These are phyloP conservation scores for Limenitis camilla DNA, from an alignment of 2,888 invertebrate genomes.

Conservation along the genomic window DNA sequence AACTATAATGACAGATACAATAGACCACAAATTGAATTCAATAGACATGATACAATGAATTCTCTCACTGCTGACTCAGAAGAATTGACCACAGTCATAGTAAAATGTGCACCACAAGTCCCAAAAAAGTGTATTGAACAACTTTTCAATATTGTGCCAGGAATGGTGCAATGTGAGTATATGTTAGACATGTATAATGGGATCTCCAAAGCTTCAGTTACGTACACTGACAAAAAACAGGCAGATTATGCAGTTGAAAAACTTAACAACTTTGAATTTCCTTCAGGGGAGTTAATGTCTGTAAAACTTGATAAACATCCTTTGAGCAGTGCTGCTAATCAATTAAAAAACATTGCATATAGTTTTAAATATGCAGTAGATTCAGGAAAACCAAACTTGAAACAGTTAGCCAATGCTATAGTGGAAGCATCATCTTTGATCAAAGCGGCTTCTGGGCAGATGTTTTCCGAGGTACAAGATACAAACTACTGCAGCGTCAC, in stretches of 20 bases:
- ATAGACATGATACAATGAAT: slow-evolving; percentile 30
- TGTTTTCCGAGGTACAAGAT: slow-evolving; percentile 30
- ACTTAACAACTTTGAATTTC: slow-evolving; percentile 93
- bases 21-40: slow-evolving; percentile 22
- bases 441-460: slow-evolving; percentile 73
- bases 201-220: slow-evolving; percentile 52
- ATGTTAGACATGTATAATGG: slow-evolving; percentile 65
- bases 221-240: slow-evolving; percentile 51
- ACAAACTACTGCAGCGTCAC: slow-evolving; percentile 75
- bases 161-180: slow-evolving; percentile 58
- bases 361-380: slow-evolving; percentile 56
- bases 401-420: slow-evolving; percentile 83
- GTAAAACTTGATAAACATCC: slow-evolving; percentile 78
- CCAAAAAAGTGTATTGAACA: slow-evolving; percentile 87
- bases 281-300: slow-evolving; percentile 87
- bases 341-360: slow-evolving; percentile 52
- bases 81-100: slow-evolving; percentile 78
- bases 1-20: slow-evolving; percentile 27
- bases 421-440: slow-evolving; percentile 84
- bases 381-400: slow-evolving; percentile 65
- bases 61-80: slow-evolving; percentile 38
- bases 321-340: slow-evolving; percentile 51
- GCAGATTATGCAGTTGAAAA: slow-evolving; percentile 84
- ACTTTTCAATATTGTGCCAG: slow-evolving; percentile 89
- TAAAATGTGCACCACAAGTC: slow-evolving; percentile 80